These are phyloP conservation scores for Scyliorhinus canicula DNA, from an alignment of 2,797 vertebrate genomes.

Conservation along the genomic window DNA sequence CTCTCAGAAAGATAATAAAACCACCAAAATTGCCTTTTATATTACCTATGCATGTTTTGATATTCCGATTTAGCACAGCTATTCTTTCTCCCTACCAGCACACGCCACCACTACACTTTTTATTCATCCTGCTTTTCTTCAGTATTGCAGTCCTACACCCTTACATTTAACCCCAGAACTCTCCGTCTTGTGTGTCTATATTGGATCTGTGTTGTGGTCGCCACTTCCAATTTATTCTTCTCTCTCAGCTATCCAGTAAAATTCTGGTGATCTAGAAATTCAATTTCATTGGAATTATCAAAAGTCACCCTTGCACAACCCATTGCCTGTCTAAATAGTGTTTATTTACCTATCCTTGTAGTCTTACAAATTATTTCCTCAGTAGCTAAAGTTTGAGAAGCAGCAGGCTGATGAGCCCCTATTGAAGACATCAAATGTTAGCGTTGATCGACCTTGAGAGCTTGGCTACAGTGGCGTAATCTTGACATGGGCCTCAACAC, in stretches of 20 bases:
- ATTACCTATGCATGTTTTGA: not conserved
- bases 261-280: not conserved
- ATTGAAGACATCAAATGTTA: not conserved
- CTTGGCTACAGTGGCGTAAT: not conserved
- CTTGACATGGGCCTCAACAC: not conserved
- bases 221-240: not conserved
- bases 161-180: not conserved
- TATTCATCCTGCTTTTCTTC: not conserved
- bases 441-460: not conserved
- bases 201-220: not conserved
- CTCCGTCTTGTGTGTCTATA: not conserved
- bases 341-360: not conserved
- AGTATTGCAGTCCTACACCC: not conserved
- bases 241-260: not conserved
- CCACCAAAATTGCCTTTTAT: too few species aligned
- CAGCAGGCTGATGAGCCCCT: not conserved
- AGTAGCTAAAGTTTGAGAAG: not conserved
- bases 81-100: not conserved
- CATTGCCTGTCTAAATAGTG: not conserved
- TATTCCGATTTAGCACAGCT: not conserved
- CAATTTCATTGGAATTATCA: not conserved
- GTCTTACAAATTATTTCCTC: not conserved
- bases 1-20: not conserved
- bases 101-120: not conserved
- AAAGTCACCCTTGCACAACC: not conserved